Evolutionary conservation across 2,797 vertebrate species (phyloP), one percentile per base, ranked within the genome.

Genomic region (Syngnathus acus): DNA sequence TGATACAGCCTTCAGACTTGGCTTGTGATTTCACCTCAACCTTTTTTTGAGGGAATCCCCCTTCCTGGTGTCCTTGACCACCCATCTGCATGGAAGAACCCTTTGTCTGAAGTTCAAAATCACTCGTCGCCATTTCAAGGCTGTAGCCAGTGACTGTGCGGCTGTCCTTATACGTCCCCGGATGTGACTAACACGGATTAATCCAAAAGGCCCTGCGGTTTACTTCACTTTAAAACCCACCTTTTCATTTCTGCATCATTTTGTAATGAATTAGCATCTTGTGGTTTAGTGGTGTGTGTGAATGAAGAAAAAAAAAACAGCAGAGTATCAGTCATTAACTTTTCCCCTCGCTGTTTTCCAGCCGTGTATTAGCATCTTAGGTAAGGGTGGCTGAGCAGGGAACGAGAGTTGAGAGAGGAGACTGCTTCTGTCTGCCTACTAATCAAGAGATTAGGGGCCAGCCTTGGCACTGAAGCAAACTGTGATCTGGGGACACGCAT

Each of bases 361-460:
- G 71, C 68, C 72, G 66, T 75, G 69, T 80, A 82, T 79, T 77
- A 78, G 75, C 70, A 72, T 78, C 74, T 87, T 77, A 81, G 74
- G 74, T 77, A 76, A 74, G 79, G 75, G 79, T 78, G 79, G 80
- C 79, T 85, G 78, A 78, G 70, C 75, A 76, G 66, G 77, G 78
- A 80, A 42, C 78, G 70, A 3, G 74, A 80, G 72, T 85, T 87
- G 76, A 78, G 70, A 78, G 72, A 81, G 72, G 78, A 85, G 87
- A 77, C 78, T 75, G 78, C 74, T 78, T 86, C 84, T 84, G 86
- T 84, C 85, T 76, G 87, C 85, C 86, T 88, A 85, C 86, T 90
- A 89, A 90, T 91, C 84, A 90, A 88, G 83, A 87, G 88, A 91
- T 91, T 89, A 91, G 75, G 84, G 88, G 82, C 81, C 87, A 87